A percentile compares a stretch with the other conserved stretches of the same genome.
Conservation (phyloP, 2,797 vertebrate species). For the Melanogrammus aeglefinus region DNA sequence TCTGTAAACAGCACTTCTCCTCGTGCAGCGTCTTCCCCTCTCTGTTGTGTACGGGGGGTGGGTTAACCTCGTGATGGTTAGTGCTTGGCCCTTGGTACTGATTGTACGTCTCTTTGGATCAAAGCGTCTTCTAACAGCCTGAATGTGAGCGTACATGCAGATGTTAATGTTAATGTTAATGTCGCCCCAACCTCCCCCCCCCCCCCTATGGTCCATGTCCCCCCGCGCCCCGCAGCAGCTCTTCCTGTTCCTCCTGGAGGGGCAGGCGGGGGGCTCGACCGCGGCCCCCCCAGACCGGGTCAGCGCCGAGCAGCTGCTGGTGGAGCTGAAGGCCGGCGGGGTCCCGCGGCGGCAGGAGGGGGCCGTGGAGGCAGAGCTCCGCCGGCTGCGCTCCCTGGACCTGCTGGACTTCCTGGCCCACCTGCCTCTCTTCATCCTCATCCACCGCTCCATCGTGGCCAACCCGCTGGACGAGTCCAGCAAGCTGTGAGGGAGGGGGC, state of each 20-base stretch:
- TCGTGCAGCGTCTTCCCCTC: no score
- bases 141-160: no score
- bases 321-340: slow-evolving; percentile 71
- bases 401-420: slow-evolving; percentile 73
- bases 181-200: no score
- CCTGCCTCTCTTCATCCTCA: slow-evolving; percentile 73
- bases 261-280: slow-evolving; percentile 46
- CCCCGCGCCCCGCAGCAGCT: slow-evolving; percentile 68
- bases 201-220: no score
- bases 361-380: slow-evolving; percentile 52
- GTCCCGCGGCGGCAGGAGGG: slow-evolving; percentile 60
- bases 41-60: no score
- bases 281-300: slow-evolving; percentile 52
- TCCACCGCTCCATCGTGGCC: slow-evolving; percentile 69
- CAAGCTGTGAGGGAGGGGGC: slow-evolving; percentile 49
- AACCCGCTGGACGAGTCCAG: slow-evolving; percentile 63
- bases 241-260: slow-evolving; percentile 76
- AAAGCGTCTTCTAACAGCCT: no score
- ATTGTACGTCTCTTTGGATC: no score
- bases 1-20: no score
- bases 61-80: no score
- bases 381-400: slow-evolving; percentile 57
- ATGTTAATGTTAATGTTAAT: no score
- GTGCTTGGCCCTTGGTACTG: no score
- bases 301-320: slow-evolving; percentile 67